phyloP scores from a whole-genome alignment of 2,888 invertebrate species.

The Fragum whitleyi region DNA sequence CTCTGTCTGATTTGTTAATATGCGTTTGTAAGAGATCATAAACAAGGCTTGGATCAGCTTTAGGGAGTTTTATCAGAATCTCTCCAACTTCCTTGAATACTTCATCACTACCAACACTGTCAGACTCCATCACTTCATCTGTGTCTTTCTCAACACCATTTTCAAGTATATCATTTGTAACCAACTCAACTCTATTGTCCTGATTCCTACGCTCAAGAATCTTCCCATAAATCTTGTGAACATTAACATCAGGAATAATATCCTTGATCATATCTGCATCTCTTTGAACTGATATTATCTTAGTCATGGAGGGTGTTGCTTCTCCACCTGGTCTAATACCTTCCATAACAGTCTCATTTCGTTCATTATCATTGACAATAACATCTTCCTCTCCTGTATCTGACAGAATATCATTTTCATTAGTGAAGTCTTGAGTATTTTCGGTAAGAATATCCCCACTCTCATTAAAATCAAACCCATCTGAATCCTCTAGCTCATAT shows the following conservation, averaged over 20 bases:
- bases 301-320: slow-evolving; percentile 2
- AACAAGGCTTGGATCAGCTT: slow-evolving; percentile 61
- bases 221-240: slow-evolving; percentile 69
- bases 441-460: slow-evolving; percentile 17
- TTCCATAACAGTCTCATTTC: not conserved
- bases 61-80: slow-evolving; percentile 62
- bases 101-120: slow-evolving; percentile 29
- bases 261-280: slow-evolving; percentile 72
- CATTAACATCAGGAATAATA: slow-evolving; percentile 67
- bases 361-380: not conserved
- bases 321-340: not conserved
- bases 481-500: slow-evolving; percentile 45
- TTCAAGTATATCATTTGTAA: slow-evolving; percentile 73
- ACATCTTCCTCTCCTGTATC: not conserved
- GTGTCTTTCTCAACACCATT: slow-evolving; percentile 17
- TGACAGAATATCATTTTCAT: slow-evolving; percentile 8
- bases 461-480: slow-evolving; percentile 38
- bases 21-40: slow-evolving; percentile 62
- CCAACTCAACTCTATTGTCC: slow-evolving; percentile 74
- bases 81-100: slow-evolving; percentile 68
- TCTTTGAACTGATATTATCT: slow-evolving; percentile 63
- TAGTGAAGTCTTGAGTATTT: slow-evolving; percentile 18
- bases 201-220: slow-evolving; percentile 65
- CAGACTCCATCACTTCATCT: not conserved
- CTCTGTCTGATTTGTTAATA: slow-evolving; percentile 50